Conservation (phyloP, 2,888 invertebrate species). For the Cheilosia vernalis region DNA sequence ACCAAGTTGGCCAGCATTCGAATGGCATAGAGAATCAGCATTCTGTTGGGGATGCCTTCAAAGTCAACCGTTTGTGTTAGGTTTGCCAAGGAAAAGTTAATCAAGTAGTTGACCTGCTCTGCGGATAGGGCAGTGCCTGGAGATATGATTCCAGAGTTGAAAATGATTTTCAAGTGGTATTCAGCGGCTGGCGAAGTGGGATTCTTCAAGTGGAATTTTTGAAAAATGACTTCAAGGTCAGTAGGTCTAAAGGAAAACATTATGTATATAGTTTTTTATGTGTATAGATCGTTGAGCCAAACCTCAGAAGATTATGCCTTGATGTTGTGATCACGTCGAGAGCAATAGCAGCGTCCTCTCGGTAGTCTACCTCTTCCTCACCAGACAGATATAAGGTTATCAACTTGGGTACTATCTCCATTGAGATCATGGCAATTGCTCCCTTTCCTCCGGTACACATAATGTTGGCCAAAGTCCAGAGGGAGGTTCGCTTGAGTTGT, state of each 20-base stretch:
- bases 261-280: neutral
- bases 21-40: slow-evolving; percentile 77
- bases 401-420: slow-evolving; percentile 80
- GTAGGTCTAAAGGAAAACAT: slow-evolving; percentile 41
- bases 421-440: slow-evolving; percentile 77
- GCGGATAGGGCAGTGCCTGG: slow-evolving; percentile 51
- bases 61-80: slow-evolving; percentile 71
- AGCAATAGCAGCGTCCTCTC: slow-evolving; percentile 79
- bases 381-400: slow-evolving; percentile 77
- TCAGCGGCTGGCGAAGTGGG: slow-evolving; percentile 76
- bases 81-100: slow-evolving; percentile 75
- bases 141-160: slow-evolving; percentile 73
- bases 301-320: slow-evolving; percentile 54
- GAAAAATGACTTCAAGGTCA: slow-evolving; percentile 76
- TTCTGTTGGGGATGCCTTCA: slow-evolving; percentile 49
- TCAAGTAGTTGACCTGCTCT: slow-evolving; percentile 72
- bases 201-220: slow-evolving; percentile 77
- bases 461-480: slow-evolving; percentile 82
- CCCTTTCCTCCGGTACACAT: slow-evolving; percentile 79
- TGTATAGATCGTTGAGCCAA: neutral
- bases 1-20: slow-evolving; percentile 78
- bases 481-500: slow-evolving; percentile 78
- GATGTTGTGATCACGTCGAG: slow-evolving; percentile 77
- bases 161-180: slow-evolving; percentile 79
- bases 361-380: slow-evolving; percentile 73